Conservation (phyloP, 2,888 invertebrate species). For the Aporophyla nigra region DNA sequence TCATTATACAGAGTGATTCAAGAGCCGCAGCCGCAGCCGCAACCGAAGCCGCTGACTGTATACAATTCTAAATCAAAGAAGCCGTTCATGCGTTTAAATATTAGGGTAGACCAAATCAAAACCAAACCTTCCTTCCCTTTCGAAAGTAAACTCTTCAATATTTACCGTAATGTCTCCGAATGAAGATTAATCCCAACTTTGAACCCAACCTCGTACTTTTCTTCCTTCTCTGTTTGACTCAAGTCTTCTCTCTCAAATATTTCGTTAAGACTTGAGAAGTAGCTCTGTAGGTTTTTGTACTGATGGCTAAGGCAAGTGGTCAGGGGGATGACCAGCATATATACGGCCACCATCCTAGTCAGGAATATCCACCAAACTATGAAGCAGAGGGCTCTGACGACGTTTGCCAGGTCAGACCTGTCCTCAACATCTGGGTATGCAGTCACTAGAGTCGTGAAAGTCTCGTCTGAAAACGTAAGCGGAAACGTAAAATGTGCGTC, state of each 20-base stretch:
- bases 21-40: too few relatives aligned
- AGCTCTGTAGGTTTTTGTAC: conserved; percentile 76
- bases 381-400: conserved; percentile 61
- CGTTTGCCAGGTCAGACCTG: conserved; percentile 61
- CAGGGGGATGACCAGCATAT: conserved; percentile 66
- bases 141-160: background rate
- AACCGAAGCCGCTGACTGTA: too few relatives aligned
- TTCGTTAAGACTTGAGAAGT: conserved; percentile 72
- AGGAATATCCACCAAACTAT: conserved; percentile 71
- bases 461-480: conserved; percentile 63
- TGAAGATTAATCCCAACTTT: conserved; percentile 78
- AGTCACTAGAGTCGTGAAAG: conserved; percentile 73
- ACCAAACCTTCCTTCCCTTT: too few relatives aligned
- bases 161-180: conserved; percentile 76
- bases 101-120: background rate
- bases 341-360: conserved; percentile 61
- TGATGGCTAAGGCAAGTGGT: conserved; percentile 73
- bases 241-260: conserved; percentile 70
- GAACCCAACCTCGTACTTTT: conserved; percentile 72
- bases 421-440: conserved; percentile 74
- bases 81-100: conserved; percentile 1
- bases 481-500: background rate
- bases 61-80: too few relatives aligned
- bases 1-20: too few relatives aligned
- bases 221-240: conserved; percentile 73